phyloP scores from a whole-genome alignment of 35 echinoderm and acorn worm species.

The Hemicentrotus pulcherrimus region DNA sequence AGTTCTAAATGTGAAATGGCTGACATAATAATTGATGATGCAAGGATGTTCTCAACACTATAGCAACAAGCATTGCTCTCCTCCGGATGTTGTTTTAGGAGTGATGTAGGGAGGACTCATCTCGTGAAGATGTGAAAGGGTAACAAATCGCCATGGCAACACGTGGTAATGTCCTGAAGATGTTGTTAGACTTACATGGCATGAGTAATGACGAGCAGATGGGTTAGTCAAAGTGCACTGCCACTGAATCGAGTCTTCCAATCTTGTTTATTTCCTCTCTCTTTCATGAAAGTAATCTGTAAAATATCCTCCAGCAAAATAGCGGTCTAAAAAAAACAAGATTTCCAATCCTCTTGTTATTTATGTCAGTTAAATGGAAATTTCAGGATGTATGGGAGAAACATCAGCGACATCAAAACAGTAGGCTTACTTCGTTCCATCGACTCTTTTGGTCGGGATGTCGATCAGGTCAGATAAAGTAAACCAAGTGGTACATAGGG shows the following conservation, averaged over 20 bases:
- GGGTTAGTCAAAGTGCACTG: background rate
- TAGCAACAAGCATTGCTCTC: background rate
- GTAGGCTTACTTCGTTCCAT: too few relatives aligned
- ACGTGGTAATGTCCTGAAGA: background rate
- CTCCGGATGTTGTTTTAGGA: background rate
- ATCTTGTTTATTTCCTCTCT: background rate
- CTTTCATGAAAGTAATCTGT: background rate
- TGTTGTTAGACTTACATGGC: slow-evolving; percentile 10
- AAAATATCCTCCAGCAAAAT: slow-evolving; percentile 1
- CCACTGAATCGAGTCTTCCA: background rate
- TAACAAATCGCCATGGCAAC: background rate
- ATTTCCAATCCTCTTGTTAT: background rate
- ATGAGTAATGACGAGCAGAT: background rate
- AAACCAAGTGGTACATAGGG: too few relatives aligned
- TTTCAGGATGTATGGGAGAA: background rate
- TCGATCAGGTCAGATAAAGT: too few relatives aligned
- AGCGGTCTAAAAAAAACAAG: background rate
- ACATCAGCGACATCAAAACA: too few relatives aligned
- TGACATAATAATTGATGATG: background rate
- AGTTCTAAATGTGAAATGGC: background rate
- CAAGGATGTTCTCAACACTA: background rate
- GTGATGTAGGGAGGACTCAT: background rate
- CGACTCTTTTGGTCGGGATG: too few relatives aligned
- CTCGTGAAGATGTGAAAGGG: background rate
- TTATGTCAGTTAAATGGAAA: background rate